Evolutionary conservation across 2,888 invertebrate genomes (phyloP).

Genomic region (Tortrix viridana): DNA sequence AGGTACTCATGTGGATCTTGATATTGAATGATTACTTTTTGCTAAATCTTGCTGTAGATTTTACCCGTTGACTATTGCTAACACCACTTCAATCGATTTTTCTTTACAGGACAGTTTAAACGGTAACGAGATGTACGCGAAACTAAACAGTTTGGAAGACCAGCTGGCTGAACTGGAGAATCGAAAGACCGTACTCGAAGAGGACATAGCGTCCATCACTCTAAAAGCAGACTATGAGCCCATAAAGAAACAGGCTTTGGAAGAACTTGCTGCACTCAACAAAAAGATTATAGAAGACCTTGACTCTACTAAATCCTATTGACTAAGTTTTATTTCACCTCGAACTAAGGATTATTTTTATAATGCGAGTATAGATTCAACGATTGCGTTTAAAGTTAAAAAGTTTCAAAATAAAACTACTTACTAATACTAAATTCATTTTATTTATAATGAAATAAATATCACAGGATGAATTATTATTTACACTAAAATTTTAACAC

Average conservation of each 20-base stretch:
- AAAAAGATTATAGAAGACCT: slow-evolving; percentile 78
- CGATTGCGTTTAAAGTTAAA: background rate
- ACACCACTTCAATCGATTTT: slow-evolving; percentile 5
- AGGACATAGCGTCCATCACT: slow-evolving; percentile 87
- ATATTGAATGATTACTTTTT: background rate
- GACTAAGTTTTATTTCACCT: slow-evolving; percentile 15
- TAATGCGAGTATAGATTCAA: background rate
- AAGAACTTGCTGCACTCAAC: slow-evolving; percentile 83
- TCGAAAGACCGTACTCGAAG: slow-evolving; percentile 87
- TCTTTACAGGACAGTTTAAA: slow-evolving; percentile 83
- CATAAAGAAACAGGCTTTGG: slow-evolving; percentile 84
- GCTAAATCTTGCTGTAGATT: too few relatives aligned
- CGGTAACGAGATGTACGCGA: slow-evolving; percentile 88
- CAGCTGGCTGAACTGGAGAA: slow-evolving; percentile 87
- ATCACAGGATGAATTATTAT: slow-evolving; percentile 56
- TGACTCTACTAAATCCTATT: slow-evolving; percentile 67
- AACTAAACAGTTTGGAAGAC: slow-evolving; percentile 88
- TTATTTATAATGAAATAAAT: slow-evolving; percentile 54
- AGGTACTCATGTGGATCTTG: too few relatives aligned
- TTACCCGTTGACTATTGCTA: background rate
- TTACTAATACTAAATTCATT: slow-evolving; percentile 37
- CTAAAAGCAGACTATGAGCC: slow-evolving; percentile 88
- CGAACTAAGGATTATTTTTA: too few relatives aligned
- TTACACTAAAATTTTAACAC: slow-evolving; percentile 28
- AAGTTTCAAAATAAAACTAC: slow-evolving; percentile 18